Evolutionary conservation across 2,888 invertebrate genomes (phyloP), one percentile per base, ranked within the genome.

Genomic region (Tachina grossa): DNA sequence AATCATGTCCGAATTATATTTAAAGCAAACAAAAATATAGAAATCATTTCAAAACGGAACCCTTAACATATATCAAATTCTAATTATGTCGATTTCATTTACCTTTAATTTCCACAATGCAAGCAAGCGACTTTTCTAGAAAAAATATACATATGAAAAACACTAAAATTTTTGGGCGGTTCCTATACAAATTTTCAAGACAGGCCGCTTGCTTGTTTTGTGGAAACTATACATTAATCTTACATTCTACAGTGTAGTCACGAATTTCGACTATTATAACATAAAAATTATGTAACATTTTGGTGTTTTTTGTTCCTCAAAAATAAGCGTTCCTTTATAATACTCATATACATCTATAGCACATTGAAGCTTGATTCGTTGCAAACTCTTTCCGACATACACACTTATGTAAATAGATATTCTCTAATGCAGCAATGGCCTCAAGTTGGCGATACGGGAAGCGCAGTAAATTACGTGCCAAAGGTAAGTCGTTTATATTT

Each of bases 401-500:
- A 51, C 41, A 63, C 5, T 51, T 14, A 9, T 16, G 19, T 16
- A 16, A 53, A 53, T 16, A 2, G 6, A 31, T 31, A 31, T 31
- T 6, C 31, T 51, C 83, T 80, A 80, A 88, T 88, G 88, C 88
- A 87, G 88, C 87, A 84, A 92, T 92, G 92, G 91, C 93, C 86
- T 92, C 92, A 88, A 92, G 91, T 90, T 93, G 93, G 92, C 91
- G 92, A 88, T 92, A 91, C 88, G 91, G 92, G 83, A 92, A 92
- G 88, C 90, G 92, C 87, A 91, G 90, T 87, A 91, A 91, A 89
- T 89, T 90, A 89, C 92, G 92, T 89, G 90, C 92, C 84, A 92
- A 92, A 92, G 93, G 93, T 93, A 92, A 89, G 87, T 69, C 0
- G 39, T 45, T 78, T 77, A 45, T 63, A 53, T 51, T 71, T 51